Evolutionary conservation across 1,140 invertebrate species (phyloP).

Genomic region (Formica exsecta): DNA sequence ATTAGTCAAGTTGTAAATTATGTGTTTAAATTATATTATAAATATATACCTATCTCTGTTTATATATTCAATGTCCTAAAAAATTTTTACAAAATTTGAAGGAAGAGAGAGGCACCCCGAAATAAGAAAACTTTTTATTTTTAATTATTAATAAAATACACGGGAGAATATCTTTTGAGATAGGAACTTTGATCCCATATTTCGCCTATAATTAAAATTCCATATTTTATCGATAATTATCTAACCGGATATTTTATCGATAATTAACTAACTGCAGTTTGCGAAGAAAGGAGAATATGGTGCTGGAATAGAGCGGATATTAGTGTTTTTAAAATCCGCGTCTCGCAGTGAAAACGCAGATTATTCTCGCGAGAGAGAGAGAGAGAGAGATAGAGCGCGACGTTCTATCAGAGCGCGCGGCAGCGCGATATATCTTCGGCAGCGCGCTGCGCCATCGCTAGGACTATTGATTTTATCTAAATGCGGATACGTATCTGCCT

Average conservation of each 20-base stretch:
- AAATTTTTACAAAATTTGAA: no score
- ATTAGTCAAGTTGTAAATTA: no score
- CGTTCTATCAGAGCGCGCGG: constrained; percentile 26
- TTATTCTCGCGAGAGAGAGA: no score
- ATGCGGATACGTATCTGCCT: constrained; percentile 59
- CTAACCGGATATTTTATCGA: constrained; percentile 30
- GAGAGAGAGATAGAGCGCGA: no score
- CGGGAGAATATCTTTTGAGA: background rate
- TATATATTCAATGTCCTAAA: no score
- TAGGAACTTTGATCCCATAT: background rate
- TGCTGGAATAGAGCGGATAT: background rate
- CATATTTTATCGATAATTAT: constrained; percentile 41
- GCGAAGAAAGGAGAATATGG: background rate
- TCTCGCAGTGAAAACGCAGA: constrained; percentile 29
- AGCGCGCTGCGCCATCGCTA: constrained; percentile 44
- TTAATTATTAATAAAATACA: constrained; percentile 19
- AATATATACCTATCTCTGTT: no score
- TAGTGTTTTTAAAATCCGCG: constrained; percentile 17
- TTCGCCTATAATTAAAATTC: constrained; percentile 38
- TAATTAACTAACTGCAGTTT: constrained; percentile 26
- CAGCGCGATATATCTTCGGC: constrained; percentile 28
- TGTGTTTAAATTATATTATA: no score
- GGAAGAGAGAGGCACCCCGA: no score
- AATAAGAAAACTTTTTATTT: background rate
- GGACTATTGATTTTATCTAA: constrained; percentile 64